A percentile compares a stretch with the other conserved stretches of the same genome.
These are phyloP conservation scores for Dolichallabes microphthalmus DNA, from an alignment of 2,113 vertebrate genomes.

Conservation along the genomic window DNA sequence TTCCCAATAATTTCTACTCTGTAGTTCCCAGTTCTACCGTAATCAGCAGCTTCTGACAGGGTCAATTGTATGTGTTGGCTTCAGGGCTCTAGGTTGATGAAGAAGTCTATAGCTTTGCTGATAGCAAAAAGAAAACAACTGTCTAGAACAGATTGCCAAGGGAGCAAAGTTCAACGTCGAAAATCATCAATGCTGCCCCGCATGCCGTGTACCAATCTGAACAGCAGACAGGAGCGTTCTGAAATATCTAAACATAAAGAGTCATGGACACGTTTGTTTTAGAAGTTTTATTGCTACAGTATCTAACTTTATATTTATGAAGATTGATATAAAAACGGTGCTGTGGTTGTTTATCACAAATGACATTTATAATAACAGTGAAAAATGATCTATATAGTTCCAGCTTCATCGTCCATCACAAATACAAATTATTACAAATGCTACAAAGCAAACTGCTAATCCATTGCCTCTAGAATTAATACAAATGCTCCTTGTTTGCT, in stretches of 20 bases:
- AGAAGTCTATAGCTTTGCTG: slow-evolving; percentile 13
- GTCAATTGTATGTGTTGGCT: slow-evolving; percentile 39
- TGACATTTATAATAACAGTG: slow-evolving; percentile 1
- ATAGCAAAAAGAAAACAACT: slow-evolving; percentile 10
- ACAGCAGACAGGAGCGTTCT: background rate
- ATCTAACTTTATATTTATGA: background rate
- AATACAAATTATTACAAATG: slow-evolving; percentile 19
- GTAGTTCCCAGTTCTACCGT: background rate
- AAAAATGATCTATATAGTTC: background rate
- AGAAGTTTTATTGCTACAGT: slow-evolving; percentile 31
- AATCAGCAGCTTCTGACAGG: slow-evolving; percentile 42
- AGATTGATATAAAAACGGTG: background rate
- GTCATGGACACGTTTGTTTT: slow-evolving; percentile 22
- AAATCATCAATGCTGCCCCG: slow-evolving; percentile 27
- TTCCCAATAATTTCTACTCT: background rate
- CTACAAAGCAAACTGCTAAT: background rate
- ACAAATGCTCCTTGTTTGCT: background rate
- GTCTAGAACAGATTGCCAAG: background rate
- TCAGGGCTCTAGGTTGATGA: background rate
- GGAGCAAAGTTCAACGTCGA: slow-evolving; percentile 24
- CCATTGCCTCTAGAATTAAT: background rate
- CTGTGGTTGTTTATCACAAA: background rate
- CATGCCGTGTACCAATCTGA: background rate
- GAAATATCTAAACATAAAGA: slow-evolving; percentile 26
- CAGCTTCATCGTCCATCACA: background rate